Evolutionary conservation across 2,888 invertebrate genomes (phyloP), one percentile per base, ranked within the genome.

Genomic region (Synanthedon vespiformis): DNA sequence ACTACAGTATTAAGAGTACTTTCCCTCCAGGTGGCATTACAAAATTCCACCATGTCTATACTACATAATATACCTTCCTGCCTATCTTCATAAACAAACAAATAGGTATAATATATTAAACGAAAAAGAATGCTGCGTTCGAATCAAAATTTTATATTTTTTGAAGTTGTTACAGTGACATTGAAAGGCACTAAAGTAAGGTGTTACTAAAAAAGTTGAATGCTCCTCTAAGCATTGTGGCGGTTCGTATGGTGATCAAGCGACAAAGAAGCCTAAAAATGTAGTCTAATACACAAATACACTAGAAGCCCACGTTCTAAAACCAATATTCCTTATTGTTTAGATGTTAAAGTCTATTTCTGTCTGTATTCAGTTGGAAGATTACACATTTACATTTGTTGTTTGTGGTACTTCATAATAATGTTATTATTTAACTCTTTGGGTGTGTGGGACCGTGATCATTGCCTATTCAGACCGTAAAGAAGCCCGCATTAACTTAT

Each of bases 241-340:
- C 66, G 65, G 64, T 70, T 71, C 69, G 72, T 74, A 74, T 69
- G 72, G 73, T 72, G 75, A 82, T 82, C 82, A 77, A 77, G 66
- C 72, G 67, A 82, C 82, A 83, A 80, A 82, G 80, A 74, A 63
- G 68, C 70, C 78, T 77, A 74, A 81, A 83, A 81, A 80, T 80
- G 71, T 74, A 74, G 72, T 72, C 60, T 72, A 66, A 70, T 70
- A 68, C 54, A 68, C 73, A 61, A 72, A 58, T 2, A 54, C 61
- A 54, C 47, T 3, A 52, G 53, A 64, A 14, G 61, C 27, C 51
- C 51, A 14, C 8, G 40, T 44, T 14, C 14, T 44, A 44, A 12
- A 44, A 4, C 4, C 2, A 12, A 14, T 48, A 14, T 16, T 16
- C 11, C 16, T 48, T 48, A 48, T 16, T 16, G 48, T 2, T 12